Evolutionary conservation across 2,888 invertebrate species (phyloP), one percentile per base, ranked within the genome.

Genomic region (Plemyria rubiginata): DNA sequence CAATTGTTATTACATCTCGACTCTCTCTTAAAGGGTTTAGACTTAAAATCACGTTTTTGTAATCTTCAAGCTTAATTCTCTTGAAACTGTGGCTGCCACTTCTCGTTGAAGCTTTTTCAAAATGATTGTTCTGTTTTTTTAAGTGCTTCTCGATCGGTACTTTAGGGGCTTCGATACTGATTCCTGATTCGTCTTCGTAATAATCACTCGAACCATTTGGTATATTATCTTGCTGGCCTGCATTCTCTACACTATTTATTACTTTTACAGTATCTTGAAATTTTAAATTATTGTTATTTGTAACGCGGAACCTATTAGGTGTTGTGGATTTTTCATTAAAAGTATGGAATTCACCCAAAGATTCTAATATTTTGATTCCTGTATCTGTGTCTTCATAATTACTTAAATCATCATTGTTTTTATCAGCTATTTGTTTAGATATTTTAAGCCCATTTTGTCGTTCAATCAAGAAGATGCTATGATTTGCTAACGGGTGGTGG

Each of bases 331-430:
- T 55, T 8, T 41, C 41, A 29, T 32, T 12, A 3, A 48, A 29
- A n/a, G 49, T 2, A 43, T 32, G 41, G 5, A n/a, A 36, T 22
- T 22, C 49, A 7, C 54, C 43, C 9, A 60, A 54, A 32, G 60
- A 54, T 13, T 60, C 49, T 49, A 54, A 32, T 60, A 60, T 49
- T 49, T 54, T 60, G 7, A 60, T 48, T 43, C 28, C 60, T 16
- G 29, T 53, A 13, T 60, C 54, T 15, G 13, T 11, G 0, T 54
- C 49, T 32, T 54, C 54, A 40, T 52, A 59, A 55, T 22, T 28
- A 43, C 43, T 50, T 38, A 28, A 12, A 46, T 38, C 5, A 12
- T 16, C 40, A 9, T 28, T 16, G 40, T 16, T 15, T 40, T 40
- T 32, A 13, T 50, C 32, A 9, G 32, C 9, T 50, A 15, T 8